These are phyloP conservation scores for Meteorus sp. DNA, from an alignment of 1,140 invertebrate genomes.

Conservation along the genomic window DNA sequence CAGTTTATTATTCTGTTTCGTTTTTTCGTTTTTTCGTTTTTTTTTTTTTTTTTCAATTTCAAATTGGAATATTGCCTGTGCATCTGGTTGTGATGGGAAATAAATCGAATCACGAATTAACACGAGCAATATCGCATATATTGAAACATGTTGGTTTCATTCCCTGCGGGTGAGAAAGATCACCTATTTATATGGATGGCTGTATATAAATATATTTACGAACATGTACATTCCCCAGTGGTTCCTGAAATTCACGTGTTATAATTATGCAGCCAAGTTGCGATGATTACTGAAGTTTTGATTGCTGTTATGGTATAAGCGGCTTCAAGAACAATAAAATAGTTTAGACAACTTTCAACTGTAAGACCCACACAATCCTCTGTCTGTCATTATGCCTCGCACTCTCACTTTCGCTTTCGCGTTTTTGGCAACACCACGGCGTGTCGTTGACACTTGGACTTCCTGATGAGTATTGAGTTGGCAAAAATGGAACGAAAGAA, in stretches of 20 bases:
- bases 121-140: neutral
- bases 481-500: too few species aligned
- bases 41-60: too few species aligned
- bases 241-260: neutral
- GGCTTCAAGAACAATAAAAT: slow-evolving; percentile 49
- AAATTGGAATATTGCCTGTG: too few species aligned
- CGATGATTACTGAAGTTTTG: slow-evolving; percentile 56
- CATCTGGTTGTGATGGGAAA: too few species aligned
- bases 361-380: slow-evolving; percentile 31
- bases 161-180: neutral
- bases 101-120: too few species aligned
- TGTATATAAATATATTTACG: neutral
- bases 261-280: slow-evolving; percentile 53
- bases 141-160: neutral
- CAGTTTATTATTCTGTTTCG: too few species aligned
- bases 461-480: too few species aligned
- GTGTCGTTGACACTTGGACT: too few species aligned
- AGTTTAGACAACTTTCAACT: slow-evolving; percentile 36
- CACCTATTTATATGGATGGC: too few species aligned
- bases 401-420: slow-evolving; percentile 11
- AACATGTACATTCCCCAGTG: too few species aligned
- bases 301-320: slow-evolving; percentile 47
- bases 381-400: slow-evolving; percentile 14
- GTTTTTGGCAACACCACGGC: too few species aligned
- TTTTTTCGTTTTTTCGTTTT: too few species aligned